Percentiles rank a stretch among this genome's conserved stretches.
Conservation (phyloP, 2,888 invertebrate species). For the Mellilla xanthometata region DNA sequence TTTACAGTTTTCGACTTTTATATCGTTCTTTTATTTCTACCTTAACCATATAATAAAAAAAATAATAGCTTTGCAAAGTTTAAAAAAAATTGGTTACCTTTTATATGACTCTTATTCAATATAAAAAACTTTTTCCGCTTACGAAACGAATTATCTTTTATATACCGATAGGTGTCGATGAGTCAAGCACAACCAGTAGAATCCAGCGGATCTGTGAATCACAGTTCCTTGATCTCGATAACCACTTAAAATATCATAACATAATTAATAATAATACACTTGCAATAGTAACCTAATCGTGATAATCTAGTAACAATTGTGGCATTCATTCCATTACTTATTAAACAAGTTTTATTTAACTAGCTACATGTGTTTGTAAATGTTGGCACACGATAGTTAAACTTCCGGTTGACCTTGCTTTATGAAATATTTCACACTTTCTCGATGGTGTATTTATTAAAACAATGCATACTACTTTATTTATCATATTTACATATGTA, state of each 20-base stretch:
- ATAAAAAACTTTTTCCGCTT: not conserved
- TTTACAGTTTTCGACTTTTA: no score
- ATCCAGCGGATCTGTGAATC: constrained; percentile 13
- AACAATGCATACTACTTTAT: not conserved
- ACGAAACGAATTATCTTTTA: constrained; percentile 8
- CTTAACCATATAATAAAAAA: no score
- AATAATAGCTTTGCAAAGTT: no score
- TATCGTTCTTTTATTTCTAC: no score
- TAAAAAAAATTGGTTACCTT: no score
- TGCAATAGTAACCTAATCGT: constrained; percentile 6
- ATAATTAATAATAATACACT: constrained; percentile 2
- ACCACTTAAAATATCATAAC: constrained; percentile 14
- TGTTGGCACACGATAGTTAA: constrained; percentile 1
- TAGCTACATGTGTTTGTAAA: constrained; percentile 8
- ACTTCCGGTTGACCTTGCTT: constrained; percentile 4
- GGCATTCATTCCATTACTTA: constrained; percentile 5
- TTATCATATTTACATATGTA: no score
- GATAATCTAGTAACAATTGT: constrained; percentile 8
- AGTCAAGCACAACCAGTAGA: constrained; percentile 6
- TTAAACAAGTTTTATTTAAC: constrained; percentile 6
- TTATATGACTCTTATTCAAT: no score
- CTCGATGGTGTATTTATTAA: not conserved
- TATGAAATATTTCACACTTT: constrained; percentile 2
- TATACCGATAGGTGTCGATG: constrained; percentile 1
- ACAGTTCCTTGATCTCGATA: constrained; percentile 15